Evolutionary conservation across 2,113 vertebrate species (phyloP).

Genomic region (Cairina moschata): DNA sequence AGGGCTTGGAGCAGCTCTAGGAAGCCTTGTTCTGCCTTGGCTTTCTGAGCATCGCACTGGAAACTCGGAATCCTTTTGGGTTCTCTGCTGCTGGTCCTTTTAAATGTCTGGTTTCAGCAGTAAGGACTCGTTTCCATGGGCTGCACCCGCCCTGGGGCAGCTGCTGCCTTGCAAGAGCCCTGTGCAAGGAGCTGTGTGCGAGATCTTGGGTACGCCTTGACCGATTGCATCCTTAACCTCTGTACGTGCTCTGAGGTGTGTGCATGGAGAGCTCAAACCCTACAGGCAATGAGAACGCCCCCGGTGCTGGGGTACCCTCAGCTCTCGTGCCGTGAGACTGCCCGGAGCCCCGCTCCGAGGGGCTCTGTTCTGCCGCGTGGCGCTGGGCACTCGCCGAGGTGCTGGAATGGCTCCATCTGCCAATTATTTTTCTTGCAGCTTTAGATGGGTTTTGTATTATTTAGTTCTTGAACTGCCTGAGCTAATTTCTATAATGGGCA

Average conservation of each 20-base stretch:
- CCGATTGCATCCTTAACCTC: background rate
- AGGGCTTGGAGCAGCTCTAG: background rate
- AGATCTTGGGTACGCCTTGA: background rate
- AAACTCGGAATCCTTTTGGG: background rate
- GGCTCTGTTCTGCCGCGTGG: background rate
- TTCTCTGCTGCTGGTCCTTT: background rate
- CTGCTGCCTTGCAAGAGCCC: background rate
- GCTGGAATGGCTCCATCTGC: background rate
- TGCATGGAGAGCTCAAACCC: background rate
- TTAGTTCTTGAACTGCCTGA: background rate
- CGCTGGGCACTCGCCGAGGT: background rate
- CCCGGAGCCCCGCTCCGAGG: background rate
- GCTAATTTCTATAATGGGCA: background rate
- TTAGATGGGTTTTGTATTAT: background rate
- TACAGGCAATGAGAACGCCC: background rate
- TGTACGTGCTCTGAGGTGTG: rapidly evolving
- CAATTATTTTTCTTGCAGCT: background rate
- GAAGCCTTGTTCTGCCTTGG: background rate
- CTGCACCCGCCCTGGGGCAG: background rate
- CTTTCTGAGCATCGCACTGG: background rate
- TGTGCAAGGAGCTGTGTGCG: background rate
- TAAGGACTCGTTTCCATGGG: background rate
- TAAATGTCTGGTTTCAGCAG: no score
- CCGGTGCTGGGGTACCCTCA: background rate
- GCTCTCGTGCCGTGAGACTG: background rate